Evolutionary conservation across 2,888 invertebrate genomes (phyloP).

Genomic region (Galeruca laticollis): DNA sequence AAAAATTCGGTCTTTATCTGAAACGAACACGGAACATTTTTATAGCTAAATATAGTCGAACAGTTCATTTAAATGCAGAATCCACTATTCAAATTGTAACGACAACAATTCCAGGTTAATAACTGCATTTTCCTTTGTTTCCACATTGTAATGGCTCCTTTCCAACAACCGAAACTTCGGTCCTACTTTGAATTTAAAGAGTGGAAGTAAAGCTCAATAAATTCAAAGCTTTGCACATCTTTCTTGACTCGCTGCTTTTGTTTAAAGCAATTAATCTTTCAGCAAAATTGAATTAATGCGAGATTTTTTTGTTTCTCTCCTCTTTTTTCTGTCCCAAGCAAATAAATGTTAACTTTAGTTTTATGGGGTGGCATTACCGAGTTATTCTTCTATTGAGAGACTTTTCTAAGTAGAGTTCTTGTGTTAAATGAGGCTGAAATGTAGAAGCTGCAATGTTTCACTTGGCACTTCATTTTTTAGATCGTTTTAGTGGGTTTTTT

Average conservation of each 20-base stretch:
- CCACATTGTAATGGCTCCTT: conserved; percentile 46
- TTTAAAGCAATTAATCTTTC: conserved; percentile 54
- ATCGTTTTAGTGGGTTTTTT: conserved; percentile 24
- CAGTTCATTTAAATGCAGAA: background rate
- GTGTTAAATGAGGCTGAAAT: conserved; percentile 35
- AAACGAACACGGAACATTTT: background rate
- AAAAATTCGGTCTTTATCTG: too few relatives aligned
- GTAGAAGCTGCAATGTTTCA: conserved; percentile 30
- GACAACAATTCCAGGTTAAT: conserved; percentile 47
- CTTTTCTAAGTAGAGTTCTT: conserved; percentile 24
- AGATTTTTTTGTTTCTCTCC: conserved; percentile 37
- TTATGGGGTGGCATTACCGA: conserved; percentile 42
- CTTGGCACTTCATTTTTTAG: conserved; percentile 32
- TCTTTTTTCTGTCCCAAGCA: conserved; percentile 29
- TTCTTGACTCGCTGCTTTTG: conserved; percentile 53
- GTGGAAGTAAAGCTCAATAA: conserved; percentile 55
- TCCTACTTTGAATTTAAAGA: conserved; percentile 52
- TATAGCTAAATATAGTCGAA: background rate
- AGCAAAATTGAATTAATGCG: conserved; percentile 51
- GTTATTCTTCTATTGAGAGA: conserved; percentile 39
- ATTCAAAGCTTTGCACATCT: conserved; percentile 54
- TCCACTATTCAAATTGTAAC: conserved; percentile 40
- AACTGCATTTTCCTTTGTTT: conserved; percentile 53
- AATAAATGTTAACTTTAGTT: conserved; percentile 45
- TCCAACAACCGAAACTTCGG: conserved; percentile 44